Percentiles rank a stretch among this genome's conserved stretches.
Conservation (phyloP, 2,888 invertebrate species). For the Phaedon cochleariae region DNA sequence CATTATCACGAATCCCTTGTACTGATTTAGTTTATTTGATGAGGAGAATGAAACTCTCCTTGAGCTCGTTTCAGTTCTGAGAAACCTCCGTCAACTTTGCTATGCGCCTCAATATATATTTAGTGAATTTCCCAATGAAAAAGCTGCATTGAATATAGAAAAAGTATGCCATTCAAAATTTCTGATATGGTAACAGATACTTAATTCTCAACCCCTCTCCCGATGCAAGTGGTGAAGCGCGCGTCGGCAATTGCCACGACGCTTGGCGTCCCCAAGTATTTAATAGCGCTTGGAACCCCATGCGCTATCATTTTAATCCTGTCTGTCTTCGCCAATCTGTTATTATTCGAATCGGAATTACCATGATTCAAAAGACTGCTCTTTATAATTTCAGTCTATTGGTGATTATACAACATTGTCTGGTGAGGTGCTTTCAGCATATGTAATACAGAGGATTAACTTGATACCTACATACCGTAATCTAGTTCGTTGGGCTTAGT, state of each 20-base stretch:
- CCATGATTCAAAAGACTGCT: background rate
- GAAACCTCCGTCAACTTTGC: too few relatives aligned
- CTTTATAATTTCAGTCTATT: constrained; percentile 3
- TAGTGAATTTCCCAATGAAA: too few relatives aligned
- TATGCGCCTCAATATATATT: too few relatives aligned
- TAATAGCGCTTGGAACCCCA: constrained; percentile 56
- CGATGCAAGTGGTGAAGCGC: constrained; percentile 50
- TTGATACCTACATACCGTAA: constrained; percentile 29
- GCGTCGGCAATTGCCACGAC: constrained; percentile 56
- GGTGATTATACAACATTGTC: too few relatives aligned
- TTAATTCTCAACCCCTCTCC: constrained; percentile 53
- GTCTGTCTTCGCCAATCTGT: constrained; percentile 45
- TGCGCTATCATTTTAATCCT: constrained; percentile 56
- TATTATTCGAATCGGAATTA: constrained; percentile 27
- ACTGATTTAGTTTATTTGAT: too few relatives aligned
- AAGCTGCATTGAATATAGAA: too few relatives aligned
- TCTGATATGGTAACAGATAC: constrained; percentile 56
- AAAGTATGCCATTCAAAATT: too few relatives aligned
- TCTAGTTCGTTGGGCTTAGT: constrained; percentile 28
- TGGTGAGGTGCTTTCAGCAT: too few relatives aligned
- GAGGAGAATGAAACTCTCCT: too few relatives aligned
- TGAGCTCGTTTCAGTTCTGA: too few relatives aligned
- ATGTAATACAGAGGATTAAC: too few relatives aligned
- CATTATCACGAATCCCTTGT: too few relatives aligned
- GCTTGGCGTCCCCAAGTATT: constrained; percentile 57